These are phyloP conservation scores for Diplodus puntazzo DNA, from an alignment of 2,797 vertebrate genomes.

Conservation along the genomic window DNA sequence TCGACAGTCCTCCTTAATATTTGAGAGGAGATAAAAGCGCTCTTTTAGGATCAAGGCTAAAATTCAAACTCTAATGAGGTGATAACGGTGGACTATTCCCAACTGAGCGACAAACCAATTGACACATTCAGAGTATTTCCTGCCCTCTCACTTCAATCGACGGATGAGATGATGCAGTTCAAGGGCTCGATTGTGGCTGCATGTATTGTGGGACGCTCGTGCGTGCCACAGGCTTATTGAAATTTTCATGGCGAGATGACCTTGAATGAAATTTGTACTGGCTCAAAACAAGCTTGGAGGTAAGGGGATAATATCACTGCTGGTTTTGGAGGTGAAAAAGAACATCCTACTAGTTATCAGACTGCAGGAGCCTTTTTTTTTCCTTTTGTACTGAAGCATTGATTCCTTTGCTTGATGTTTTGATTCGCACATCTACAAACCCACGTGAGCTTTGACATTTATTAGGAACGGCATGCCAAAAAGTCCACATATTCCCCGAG, in stretches of 20 bases:
- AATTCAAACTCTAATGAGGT: conserved; percentile 52
- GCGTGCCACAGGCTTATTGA: conserved; percentile 40
- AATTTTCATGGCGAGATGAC: conserved; percentile 58
- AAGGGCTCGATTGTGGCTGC: conserved; percentile 42
- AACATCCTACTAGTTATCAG: conserved; percentile 17
- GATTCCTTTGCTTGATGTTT: conserved; percentile 37
- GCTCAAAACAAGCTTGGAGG: conserved; percentile 52
- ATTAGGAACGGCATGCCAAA: conserved; percentile 58
- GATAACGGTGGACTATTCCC: conserved; percentile 39
- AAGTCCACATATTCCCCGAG: conserved; percentile 54
- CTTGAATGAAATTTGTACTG: conserved; percentile 54
- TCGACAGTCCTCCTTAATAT: conserved; percentile 56
- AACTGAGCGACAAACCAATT: conserved; percentile 28
- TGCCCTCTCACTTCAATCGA: conserved; percentile 31
- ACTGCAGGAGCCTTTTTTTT: conserved; percentile 7
- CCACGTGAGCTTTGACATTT: conserved; percentile 67
- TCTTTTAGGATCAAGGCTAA: conserved; percentile 33
- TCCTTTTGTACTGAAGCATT: neutral
- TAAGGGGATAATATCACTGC: conserved; percentile 41
- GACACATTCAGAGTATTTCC: conserved; percentile 52
- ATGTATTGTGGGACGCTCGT: conserved; percentile 9
- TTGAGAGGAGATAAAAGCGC: conserved; percentile 47
- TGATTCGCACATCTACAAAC: conserved; percentile 51
- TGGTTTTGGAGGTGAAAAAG: conserved; percentile 42
- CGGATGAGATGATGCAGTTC: conserved; percentile 30